Conservation (phyloP, 2,113 vertebrate genomes). For the Phylloscopus whistleri region DNA sequence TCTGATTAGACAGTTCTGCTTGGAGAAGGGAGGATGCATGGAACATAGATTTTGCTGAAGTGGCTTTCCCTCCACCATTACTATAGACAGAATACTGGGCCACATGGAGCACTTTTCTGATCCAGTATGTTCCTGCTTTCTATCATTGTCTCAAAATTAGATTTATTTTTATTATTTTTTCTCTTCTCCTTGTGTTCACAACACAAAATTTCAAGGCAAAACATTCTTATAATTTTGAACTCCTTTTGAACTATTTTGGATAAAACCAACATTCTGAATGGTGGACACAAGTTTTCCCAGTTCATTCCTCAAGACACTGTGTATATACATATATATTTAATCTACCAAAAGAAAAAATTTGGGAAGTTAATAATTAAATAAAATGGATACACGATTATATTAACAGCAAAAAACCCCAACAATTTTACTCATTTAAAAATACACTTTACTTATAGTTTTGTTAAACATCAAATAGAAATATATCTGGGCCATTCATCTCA, state of each 20-base stretch:
- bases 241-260: neutral
- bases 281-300: neutral
- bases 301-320: neutral
- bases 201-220: neutral
- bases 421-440: neutral
- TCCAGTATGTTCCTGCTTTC: neutral
- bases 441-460: neutral
- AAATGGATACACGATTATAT: neutral
- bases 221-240: neutral
- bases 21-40: neutral
- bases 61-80: fast-evolving
- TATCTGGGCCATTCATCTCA: neutral
- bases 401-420: neutral
- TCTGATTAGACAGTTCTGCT: neutral
- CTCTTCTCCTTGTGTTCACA: neutral
- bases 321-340: neutral
- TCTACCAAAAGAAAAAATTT: neutral
- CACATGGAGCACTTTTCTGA: neutral
- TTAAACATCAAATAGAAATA: neutral
- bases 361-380: neutral
- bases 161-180: neutral
- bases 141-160: neutral
- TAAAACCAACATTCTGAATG: neutral
- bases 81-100: neutral
- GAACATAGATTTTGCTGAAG: neutral